phyloP scores from a whole-genome alignment of 2,888 invertebrate genomes.

The Panzeria rudis region DNA sequence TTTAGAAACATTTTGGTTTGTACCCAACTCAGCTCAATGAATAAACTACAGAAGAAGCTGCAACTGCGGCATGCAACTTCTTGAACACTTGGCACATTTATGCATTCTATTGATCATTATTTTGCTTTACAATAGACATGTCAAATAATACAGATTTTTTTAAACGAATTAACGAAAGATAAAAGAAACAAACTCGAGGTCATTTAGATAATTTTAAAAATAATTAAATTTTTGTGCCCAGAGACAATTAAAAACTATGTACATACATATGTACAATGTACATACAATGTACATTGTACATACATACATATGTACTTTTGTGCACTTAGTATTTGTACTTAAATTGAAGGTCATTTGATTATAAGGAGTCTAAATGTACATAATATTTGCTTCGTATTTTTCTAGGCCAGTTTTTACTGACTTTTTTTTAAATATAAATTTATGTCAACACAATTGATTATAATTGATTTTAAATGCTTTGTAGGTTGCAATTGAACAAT shows the following conservation, averaged over 20 bases:
- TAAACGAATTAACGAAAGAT: constrained; percentile 48
- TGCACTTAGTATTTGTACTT: constrained; percentile 73
- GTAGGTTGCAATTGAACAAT: constrained; percentile 74
- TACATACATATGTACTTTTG: too few relatives aligned
- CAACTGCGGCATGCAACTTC: constrained; percentile 40
- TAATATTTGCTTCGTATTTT: not conserved
- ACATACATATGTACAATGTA: not conserved
- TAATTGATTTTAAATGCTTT: constrained; percentile 82
- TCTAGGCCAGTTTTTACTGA: not conserved
- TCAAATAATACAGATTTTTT: constrained; percentile 74
- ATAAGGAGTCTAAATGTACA: constrained; percentile 39
- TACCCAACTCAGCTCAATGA: constrained; percentile 20
- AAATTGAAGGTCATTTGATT: constrained; percentile 75
- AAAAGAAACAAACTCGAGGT: constrained; percentile 74
- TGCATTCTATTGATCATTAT: constrained; percentile 57
- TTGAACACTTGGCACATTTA: constrained; percentile 56
- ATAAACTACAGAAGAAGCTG: constrained; percentile 44
- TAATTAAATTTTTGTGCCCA: constrained; percentile 75
- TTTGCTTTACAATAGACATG: constrained; percentile 76
- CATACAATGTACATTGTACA: too few relatives aligned
- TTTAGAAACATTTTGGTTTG: constrained; percentile 80
- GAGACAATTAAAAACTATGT: not conserved
- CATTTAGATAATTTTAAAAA: constrained; percentile 79
- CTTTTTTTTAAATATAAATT: constrained; percentile 7
- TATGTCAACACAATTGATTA: constrained; percentile 69